These are phyloP conservation scores for Agonum fuliginosum DNA, from an alignment of 2,888 invertebrate genomes.

Conservation along the genomic window DNA sequence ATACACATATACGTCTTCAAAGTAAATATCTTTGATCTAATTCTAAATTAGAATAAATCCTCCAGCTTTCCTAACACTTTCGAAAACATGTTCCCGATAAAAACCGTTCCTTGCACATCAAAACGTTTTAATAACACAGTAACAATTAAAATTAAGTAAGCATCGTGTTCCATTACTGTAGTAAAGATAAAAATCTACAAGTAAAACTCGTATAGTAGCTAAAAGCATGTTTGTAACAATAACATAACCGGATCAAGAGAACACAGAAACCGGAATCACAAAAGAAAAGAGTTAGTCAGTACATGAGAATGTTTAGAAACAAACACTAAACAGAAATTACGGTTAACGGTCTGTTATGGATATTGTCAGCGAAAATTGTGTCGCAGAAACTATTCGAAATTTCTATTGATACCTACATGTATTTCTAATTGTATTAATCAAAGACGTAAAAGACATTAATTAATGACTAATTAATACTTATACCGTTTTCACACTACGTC, in stretches of 20 bases:
- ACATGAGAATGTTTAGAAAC: slow-evolving; percentile 28
- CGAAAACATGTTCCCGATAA: neutral
- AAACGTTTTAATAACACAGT: slow-evolving; percentile 28
- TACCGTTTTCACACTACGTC: too few species aligned
- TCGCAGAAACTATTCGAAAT: slow-evolving; percentile 14
- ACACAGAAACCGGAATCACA: slow-evolving; percentile 24
- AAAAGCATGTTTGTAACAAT: slow-evolving; percentile 27
- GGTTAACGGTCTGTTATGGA: slow-evolving; percentile 35
- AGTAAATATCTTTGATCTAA: slow-evolving; percentile 5
- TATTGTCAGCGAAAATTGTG: slow-evolving; percentile 15
- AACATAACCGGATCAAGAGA: slow-evolving; percentile 28
- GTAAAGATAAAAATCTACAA: slow-evolving; percentile 33
- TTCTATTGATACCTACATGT: neutral
- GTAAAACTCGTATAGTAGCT: neutral
- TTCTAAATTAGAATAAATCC: slow-evolving; percentile 15
- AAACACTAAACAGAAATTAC: slow-evolving; percentile 16
- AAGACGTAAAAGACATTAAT: too few species aligned
- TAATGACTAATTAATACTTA: too few species aligned
- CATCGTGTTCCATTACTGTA: neutral
- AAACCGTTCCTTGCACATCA: slow-evolving; percentile 11
- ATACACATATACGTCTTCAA: neutral
- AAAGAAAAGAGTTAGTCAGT: neutral
- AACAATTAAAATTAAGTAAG: slow-evolving; percentile 33
- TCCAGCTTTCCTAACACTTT: slow-evolving; percentile 8
- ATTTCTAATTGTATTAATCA: too few species aligned